These are phyloP conservation scores for Columbina picui DNA, from an alignment of 2,113 vertebrate genomes.

Conservation along the genomic window DNA sequence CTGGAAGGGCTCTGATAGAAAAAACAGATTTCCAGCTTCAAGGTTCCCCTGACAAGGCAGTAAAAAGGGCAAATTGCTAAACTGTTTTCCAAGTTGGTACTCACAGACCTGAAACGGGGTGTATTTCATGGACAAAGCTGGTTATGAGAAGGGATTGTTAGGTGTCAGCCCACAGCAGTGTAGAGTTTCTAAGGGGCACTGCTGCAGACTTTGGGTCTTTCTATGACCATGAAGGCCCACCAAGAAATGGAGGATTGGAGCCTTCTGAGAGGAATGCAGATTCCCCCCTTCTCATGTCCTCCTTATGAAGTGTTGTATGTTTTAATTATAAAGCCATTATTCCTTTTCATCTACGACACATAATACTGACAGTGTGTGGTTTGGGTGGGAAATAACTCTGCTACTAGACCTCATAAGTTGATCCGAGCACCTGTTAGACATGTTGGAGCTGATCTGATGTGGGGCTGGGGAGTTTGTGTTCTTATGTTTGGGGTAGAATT, in stretches of 20 bases:
- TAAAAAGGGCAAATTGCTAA: background rate
- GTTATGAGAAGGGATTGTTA: background rate
- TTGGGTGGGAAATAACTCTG: background rate
- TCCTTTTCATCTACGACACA: background rate
- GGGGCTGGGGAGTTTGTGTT: background rate
- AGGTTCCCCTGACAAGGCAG: background rate
- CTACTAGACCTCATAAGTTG: background rate
- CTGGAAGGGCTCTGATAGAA: background rate
- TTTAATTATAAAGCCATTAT: background rate
- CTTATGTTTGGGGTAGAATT: background rate
- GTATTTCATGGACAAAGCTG: background rate
- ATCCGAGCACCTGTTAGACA: background rate
- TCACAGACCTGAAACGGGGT: background rate
- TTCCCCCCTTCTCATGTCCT: background rate
- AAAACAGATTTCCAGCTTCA: background rate
- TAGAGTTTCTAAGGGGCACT: background rate
- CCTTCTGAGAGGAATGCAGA: background rate
- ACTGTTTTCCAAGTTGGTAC: background rate
- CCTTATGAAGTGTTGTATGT: background rate
- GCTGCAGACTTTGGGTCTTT: background rate
- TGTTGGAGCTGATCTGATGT: background rate
- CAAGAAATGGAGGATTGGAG: background rate
- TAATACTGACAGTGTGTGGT: background rate
- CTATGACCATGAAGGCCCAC: background rate
- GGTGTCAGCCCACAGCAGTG: background rate